Percentiles rank a stretch among this genome's conserved stretches.
phyloP scores from a whole-genome alignment of 2,797 vertebrate species.

The Picus viridis region DNA sequence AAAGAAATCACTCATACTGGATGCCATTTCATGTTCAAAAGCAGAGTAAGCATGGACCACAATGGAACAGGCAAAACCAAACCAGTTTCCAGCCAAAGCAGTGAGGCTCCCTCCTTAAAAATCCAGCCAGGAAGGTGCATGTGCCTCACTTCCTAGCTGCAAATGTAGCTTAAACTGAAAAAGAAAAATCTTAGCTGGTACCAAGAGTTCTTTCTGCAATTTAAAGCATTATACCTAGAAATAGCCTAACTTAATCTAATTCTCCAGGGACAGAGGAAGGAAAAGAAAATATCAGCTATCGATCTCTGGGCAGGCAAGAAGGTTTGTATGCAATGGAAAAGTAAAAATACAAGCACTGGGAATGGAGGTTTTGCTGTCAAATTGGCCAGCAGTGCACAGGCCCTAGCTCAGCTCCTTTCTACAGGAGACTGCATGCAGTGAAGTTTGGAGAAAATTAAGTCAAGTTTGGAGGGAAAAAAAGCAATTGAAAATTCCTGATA shows the following conservation, averaged over 20 bases:
- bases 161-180: neutral
- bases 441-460: conserved; percentile 18
- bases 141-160: neutral
- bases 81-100: neutral
- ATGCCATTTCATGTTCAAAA: neutral
- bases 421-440: neutral
- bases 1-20: neutral
- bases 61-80: neutral
- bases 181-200: neutral
- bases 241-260: neutral
- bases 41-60: neutral
- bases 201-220: neutral
- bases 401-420: conserved; percentile 26
- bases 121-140: neutral
- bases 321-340: neutral
- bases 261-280: neutral
- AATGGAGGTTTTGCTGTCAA: conserved; percentile 33
- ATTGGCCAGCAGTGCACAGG: neutral
- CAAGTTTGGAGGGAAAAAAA: conserved; percentile 29
- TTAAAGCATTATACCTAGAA: neutral
- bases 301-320: neutral
- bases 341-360: neutral
- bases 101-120: neutral
- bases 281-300: neutral
- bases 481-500: conserved; percentile 40